phyloP scores from a whole-genome alignment of 2,888 invertebrate species.

The Lasioglossum calceatum region DNA sequence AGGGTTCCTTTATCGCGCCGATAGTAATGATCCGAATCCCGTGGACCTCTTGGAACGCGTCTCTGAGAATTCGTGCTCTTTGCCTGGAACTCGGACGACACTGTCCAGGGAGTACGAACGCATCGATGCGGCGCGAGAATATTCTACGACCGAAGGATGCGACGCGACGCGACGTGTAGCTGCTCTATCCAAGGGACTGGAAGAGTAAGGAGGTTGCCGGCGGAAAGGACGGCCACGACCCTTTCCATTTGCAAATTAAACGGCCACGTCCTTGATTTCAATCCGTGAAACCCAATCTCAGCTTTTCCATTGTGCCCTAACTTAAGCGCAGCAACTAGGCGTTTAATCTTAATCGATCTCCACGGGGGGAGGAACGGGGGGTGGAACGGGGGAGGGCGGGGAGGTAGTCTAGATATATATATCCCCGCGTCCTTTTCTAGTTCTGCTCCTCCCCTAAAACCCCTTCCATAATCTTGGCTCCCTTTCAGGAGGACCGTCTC shows the following conservation, averaged over 20 bases:
- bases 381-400: rapidly evolving
- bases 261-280: constrained; percentile 71
- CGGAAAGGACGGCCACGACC: constrained; percentile 18
- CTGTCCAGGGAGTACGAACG: background rate
- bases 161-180: constrained; percentile 14
- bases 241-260: constrained; percentile 75
- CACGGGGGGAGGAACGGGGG: background rate
- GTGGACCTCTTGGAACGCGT: background rate
- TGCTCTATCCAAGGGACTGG: background rate
- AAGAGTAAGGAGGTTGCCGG: background rate
- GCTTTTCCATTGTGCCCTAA: constrained; percentile 67
- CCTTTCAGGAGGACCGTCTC: constrained; percentile 49
- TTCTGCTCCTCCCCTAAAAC: constrained; percentile 29
- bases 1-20: background rate
- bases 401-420: constrained; percentile 53
- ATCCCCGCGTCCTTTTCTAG: constrained; percentile 58
- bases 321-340: constrained; percentile 72
- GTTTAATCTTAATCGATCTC: constrained; percentile 79
- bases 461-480: constrained; percentile 34
- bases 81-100: background rate
- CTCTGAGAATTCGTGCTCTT: background rate
- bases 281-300: constrained; percentile 69
- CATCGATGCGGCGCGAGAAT: constrained; percentile 18
- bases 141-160: constrained; percentile 23
- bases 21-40: background rate